Conservation (phyloP, 2,888 invertebrate genomes). For the Hirtodrosophila trivittata region DNA sequence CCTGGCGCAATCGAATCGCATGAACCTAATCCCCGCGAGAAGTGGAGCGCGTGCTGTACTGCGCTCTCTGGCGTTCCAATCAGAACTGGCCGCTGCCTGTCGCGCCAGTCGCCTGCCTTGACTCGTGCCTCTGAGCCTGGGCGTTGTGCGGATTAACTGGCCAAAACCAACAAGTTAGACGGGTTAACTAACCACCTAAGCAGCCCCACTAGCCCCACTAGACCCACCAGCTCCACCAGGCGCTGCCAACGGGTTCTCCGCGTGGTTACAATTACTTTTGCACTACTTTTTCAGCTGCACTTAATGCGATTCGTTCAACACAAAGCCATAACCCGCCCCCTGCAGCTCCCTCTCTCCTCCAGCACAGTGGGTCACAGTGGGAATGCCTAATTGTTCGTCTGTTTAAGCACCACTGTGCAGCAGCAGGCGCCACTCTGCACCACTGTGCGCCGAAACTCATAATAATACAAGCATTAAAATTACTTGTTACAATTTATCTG, state of each 20-base stretch:
- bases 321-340: neutral
- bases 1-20: neutral
- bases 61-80: constrained; percentile 64
- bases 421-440: neutral
- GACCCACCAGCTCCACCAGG: neutral
- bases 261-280: constrained; percentile 76
- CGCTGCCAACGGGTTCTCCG: constrained; percentile 57
- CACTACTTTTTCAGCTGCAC: constrained; percentile 63
- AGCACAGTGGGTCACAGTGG: constrained; percentile 34
- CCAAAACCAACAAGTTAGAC: constrained; percentile 69
- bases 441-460: constrained; percentile 27
- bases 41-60: constrained; percentile 43
- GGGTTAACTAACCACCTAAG: constrained; percentile 47
- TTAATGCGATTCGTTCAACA: constrained; percentile 23
- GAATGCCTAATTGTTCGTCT: neutral
- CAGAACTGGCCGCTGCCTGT: constrained; percentile 60
- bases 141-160: constrained; percentile 67
- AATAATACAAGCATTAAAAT: constrained; percentile 34
- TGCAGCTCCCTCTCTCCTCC: neutral
- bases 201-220: neutral
- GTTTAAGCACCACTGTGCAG: neutral
- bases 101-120: constrained; percentile 54
- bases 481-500: constrained; percentile 13
- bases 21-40: neutral
- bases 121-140: constrained; percentile 57